Base-by-base conservation (phyloP, 2,888 invertebrate genomes). In the Platycheirus albimanus region DNA sequence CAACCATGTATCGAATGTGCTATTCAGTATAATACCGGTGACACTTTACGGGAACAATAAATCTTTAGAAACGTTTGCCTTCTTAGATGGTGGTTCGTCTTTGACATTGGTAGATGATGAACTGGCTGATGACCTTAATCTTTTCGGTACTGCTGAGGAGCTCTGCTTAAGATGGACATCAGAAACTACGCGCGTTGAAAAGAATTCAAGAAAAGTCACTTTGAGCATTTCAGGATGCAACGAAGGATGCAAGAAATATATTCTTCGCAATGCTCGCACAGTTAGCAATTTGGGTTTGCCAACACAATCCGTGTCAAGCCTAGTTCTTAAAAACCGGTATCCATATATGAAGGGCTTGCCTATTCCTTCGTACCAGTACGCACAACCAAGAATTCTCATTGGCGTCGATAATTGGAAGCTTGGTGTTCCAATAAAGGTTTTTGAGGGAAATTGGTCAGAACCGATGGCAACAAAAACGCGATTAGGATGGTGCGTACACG, bases 371-470 rank as follows among this genome's bases (percentile, higher is more conserved):
- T 71, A 61, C 10, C 20, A 24, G 3, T 10, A 10, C 3, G 61
- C 61, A 30, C 33, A 19, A 6, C 41, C 71, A n/a, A 49, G 28
- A 20, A 74, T 74, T 24, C 36, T 74, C n/a, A 74, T 64, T 13
- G 74, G 54, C 4, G 24, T 66, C 19, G 66, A 45, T 2, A 43
- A 54, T 28, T 66, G 74, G 64, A 52, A 52, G n/a, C 41, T 74
- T 1, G 56, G 45, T 0, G 33, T 54, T 11, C 56, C 74, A 17
- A n/a, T 49, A 0, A 58, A 30, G 5, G n/a, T n/a, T n/a, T n/a
- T n/a, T n/a, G n/a, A n/a, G n/a, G n/a, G n/a, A n/a, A n/a, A n/a
- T n/a, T n/a, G 28, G 58, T 0, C 36, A 33, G 19, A 56, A 49
- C 47, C 58, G 0, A 70, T 47, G 36, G 58, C 49, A 17, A 41